Base-by-base conservation (phyloP, 2,113 vertebrate species). In the Festucalex cinctus region DNA sequence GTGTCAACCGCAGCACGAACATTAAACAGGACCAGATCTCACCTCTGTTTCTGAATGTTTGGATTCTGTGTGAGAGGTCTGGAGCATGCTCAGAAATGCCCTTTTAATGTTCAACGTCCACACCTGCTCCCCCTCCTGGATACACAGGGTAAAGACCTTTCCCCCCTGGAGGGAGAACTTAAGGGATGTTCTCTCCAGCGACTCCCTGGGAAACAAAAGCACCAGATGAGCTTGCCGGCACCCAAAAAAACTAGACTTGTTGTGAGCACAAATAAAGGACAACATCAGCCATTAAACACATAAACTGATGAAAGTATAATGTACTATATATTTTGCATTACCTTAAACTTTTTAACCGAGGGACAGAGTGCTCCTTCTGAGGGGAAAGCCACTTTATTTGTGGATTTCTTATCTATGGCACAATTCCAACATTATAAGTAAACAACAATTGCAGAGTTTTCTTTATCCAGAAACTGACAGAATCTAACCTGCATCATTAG, bases 101-200 rank as follows among this genome's bases (percentile, higher is more conserved):
- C 91, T 85, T 81, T 95, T 95, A 87, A 95, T 84, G 80, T 97
- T 96, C 72, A 96, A 91, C 17, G 84, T 88, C 95, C 95, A 96
- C 77, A 85, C 89, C 41, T 84, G 91, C 76, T 95, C 95, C 19
- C 86, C 75, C 60, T 72, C 88, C 79, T 74, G 79, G 53, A 93
- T 89, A 87, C 94, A 95, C 75, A 95, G 89, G 80, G 83, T 88
- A 35, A 84, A 88, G 89, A 95, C 90, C 83, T 89, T 92, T 75
- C 95, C 94, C 48, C 86, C 81, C 9, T 63, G 86, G 73, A 95
- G 89, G 73, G 88, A 90, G 82, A 96, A 95, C 81, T 57, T 86
- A 80, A 98, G 93, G 71, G 91, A 91, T 70, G 83, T 78, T 66
- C 71, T 90, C 81, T 95, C 91, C 80, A 95, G 85, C 39, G 78